Evolutionary conservation across 2,797 vertebrate genomes (phyloP), one percentile per base, ranked within the genome.

Genomic region (Peromyscus attwateri): DNA sequence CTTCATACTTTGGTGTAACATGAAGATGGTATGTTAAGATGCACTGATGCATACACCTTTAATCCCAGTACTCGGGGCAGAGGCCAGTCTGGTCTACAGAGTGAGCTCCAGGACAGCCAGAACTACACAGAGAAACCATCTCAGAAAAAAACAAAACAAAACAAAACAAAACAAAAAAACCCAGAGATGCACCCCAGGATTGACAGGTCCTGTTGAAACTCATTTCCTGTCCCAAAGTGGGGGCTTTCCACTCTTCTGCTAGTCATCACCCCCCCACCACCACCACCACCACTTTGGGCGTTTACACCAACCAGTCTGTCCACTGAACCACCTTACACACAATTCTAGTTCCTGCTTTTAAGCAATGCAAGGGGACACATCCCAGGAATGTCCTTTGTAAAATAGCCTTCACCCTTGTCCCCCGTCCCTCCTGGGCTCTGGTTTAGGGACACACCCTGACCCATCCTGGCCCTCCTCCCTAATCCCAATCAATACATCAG

Each of bases 341-440:
- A 87, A 80, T 37, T 68, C 64, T n/a, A 79, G 40, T 55, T 49
- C 73, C 55, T 95, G 8, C 29, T 60, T 75, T 79, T 85, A 87
- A 89, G 84, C 55, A 49, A 88, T 64, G 76, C 88, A 91, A 87
- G 46, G n/a, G 29, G 34, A 73, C 84, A 91, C 81, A 95, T 92
- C 60, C 57, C 34, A 80, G 93, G 66, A 90, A 77, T 83, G 52
- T 87, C 43, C 34, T 91, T 77, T 89, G 75, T 43, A 92, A 92
- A 92, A n/a, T 80, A 84, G 95, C 43, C 90, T 89, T 62, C 40
- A 77, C 27, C 43, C 43, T 84, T 73, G 17, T 84, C 6, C 14
- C n/a, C 37, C 16, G 43, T 57, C 21, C 77, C 21, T 89, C 37
- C 91, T 3, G 70, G 75, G 49, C 19, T 90, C 25, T 94, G 49